Percentiles rank a stretch among this genome's conserved stretches.
Conservation (phyloP, 2,113 vertebrate species). For the Ramphastos sulfuratus region DNA sequence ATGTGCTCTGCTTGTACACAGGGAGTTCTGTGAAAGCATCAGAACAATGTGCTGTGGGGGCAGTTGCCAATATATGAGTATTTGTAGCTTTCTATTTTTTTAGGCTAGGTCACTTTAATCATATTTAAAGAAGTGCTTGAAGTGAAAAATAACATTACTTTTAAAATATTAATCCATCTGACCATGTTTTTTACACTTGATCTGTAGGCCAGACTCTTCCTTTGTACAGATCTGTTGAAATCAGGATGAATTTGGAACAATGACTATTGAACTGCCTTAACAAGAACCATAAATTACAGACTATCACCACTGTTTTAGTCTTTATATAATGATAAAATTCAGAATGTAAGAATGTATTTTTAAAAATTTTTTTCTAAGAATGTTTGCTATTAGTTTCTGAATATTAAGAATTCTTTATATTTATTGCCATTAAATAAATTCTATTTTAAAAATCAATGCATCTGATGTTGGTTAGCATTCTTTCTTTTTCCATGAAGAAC, state of each 20-base stretch:
- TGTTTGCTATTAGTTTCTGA: slow-evolving; percentile 55
- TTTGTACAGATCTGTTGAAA: not conserved
- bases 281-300: not conserved
- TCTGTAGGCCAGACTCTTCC: not conserved
- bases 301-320: not conserved
- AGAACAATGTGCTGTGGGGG: not conserved
- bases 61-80: not conserved
- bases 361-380: slow-evolving; percentile 49
- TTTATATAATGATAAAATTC: slow-evolving; percentile 22
- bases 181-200: slow-evolving; percentile 13
- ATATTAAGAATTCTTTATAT: slow-evolving; percentile 69
- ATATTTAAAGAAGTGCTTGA: not conserved
- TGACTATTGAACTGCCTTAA: slow-evolving; percentile 2
- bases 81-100: not conserved
- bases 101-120: slow-evolving; percentile 12
- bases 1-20: not conserved
- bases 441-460: slow-evolving; percentile 55
- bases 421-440: slow-evolving; percentile 76
- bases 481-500: not conserved
- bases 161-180: slow-evolving; percentile 16
- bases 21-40: not conserved
- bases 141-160: slow-evolving; percentile 1
- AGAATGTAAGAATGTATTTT: slow-evolving; percentile 64
- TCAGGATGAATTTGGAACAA: not conserved
- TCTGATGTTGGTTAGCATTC: not conserved